These are phyloP conservation scores for Mesorhabditis belari DNA, from an alignment of 2,888 invertebrate genomes.

Conservation along the genomic window DNA sequence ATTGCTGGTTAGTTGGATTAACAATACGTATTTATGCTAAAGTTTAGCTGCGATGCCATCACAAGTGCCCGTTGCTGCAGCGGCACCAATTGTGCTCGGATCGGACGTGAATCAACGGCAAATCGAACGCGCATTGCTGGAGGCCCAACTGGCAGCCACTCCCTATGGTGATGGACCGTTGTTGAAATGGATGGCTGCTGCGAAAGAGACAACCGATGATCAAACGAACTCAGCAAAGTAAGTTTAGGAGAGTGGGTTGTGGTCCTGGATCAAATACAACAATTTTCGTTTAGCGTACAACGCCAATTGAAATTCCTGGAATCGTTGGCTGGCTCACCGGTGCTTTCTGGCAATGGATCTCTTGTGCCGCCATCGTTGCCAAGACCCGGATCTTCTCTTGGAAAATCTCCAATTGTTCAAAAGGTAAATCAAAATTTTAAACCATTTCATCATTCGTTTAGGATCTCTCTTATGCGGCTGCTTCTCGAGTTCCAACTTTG, in stretches of 20 bases:
- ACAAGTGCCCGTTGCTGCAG: slow-evolving; percentile 11
- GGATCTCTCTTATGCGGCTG: slow-evolving; percentile 29
- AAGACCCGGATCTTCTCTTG: too few relatives aligned
- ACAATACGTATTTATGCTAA: not conserved
- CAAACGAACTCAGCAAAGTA: slow-evolving; percentile 17
- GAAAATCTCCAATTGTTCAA: too few relatives aligned
- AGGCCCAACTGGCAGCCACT: slow-evolving; percentile 64
- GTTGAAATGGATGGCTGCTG: slow-evolving; percentile 14
- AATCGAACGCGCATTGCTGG: slow-evolving; percentile 66
- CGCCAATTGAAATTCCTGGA: slow-evolving; percentile 29
- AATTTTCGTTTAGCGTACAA: slow-evolving; percentile 13
- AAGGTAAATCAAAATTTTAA: too few relatives aligned
- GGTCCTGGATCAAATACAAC: not conserved
- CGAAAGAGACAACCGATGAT: slow-evolving; percentile 1
- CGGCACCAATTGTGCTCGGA: slow-evolving; percentile 34
- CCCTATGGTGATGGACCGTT: slow-evolving; percentile 83
- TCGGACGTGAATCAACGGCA: slow-evolving; percentile 34
- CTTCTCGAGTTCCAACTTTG: slow-evolving; percentile 26
- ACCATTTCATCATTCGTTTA: too few relatives aligned
- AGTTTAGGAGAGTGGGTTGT: slow-evolving; percentile 5
- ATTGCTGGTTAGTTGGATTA: not conserved
- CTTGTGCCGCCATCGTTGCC: not conserved
- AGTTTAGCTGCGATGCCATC: not conserved
- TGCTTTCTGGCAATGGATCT: not conserved
- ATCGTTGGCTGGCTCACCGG: slow-evolving; percentile 2